Conservation (phyloP, 2,113 vertebrate genomes). For the Nerophis lumbriciformis region DNA sequence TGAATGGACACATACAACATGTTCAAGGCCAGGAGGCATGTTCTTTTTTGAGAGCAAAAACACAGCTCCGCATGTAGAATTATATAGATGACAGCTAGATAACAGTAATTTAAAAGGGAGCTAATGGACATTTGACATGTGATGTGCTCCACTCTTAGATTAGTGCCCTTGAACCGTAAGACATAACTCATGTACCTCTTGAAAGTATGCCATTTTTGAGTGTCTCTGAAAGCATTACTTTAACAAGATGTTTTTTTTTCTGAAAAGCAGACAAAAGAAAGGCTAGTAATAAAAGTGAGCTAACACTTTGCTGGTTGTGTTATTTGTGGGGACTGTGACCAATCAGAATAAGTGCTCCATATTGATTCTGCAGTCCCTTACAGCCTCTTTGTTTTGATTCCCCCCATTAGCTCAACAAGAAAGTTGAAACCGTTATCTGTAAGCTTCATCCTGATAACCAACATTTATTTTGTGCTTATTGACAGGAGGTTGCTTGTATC, state of each 20-base stretch:
- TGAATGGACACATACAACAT: slow-evolving; percentile 48
- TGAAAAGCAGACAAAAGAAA: slow-evolving; percentile 32
- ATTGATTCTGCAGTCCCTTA: slow-evolving; percentile 59
- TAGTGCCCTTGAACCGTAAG: slow-evolving; percentile 2
- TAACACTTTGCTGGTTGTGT: slow-evolving; percentile 38
- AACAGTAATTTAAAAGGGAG: slow-evolving; percentile 13
- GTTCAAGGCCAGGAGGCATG: slow-evolving; percentile 34
- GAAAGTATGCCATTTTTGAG: background rate
- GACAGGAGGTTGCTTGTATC: slow-evolving; percentile 16
- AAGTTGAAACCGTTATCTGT: slow-evolving; percentile 59
- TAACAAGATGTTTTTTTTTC: slow-evolving; percentile 1
- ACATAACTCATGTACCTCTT: background rate
- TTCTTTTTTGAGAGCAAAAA: slow-evolving; percentile 28
- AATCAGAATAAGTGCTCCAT: slow-evolving; percentile 69
- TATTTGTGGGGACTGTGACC: slow-evolving; percentile 48
- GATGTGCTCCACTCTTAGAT: slow-evolving; percentile 8
- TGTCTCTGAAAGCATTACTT: slow-evolving; percentile 17
- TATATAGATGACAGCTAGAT: slow-evolving; percentile 19
- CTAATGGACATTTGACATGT: slow-evolving; percentile 6
- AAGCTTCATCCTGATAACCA: slow-evolving; percentile 52
- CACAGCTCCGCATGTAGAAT: slow-evolving; percentile 6
- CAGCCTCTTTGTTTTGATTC: slow-evolving; percentile 55
- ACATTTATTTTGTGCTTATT: slow-evolving; percentile 43
- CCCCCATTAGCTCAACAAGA: slow-evolving; percentile 57
- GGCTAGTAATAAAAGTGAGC: slow-evolving; percentile 32